phyloP scores from a whole-genome alignment of 2,797 vertebrate species.

The Vespertilio murinus region DNA sequence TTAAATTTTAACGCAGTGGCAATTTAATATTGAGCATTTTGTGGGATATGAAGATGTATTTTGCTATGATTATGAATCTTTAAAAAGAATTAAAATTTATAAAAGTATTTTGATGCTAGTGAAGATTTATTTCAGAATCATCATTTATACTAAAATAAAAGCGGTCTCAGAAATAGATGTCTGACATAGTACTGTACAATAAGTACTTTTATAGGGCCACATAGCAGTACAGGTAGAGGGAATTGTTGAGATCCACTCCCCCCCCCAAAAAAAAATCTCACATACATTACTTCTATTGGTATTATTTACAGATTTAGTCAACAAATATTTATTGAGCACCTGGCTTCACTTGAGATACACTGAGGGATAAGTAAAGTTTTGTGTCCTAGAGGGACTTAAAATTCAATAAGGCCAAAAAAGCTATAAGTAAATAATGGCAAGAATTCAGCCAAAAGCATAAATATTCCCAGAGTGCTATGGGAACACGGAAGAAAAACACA shows the following conservation, averaged over 20 bases:
- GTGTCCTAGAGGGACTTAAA: conserved; percentile 18
- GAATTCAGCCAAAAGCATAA: conserved; percentile 22
- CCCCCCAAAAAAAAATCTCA: neutral
- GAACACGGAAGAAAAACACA: neutral
- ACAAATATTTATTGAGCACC: conserved; percentile 56
- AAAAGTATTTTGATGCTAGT: neutral
- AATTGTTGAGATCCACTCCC: neutral
- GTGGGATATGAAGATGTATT: neutral
- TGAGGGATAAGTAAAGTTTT: conserved; percentile 56
- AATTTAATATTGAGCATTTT: neutral
- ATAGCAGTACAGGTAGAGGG: neutral
- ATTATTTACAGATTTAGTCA: conserved; percentile 61
- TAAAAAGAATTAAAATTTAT: conserved; percentile 16
- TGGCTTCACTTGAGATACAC: neutral
- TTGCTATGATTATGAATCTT: neutral
- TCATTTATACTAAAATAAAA: conserved; percentile 47
- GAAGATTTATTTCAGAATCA: neutral
- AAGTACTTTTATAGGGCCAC: neutral
- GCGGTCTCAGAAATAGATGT: neutral
- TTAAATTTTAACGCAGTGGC: neutral
- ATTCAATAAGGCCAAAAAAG: conserved; percentile 35
- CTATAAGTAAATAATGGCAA: conserved; percentile 53
- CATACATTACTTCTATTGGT: neutral
- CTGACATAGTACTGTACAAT: neutral
- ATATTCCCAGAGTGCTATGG: neutral